phyloP scores from a whole-genome alignment of 1,140 invertebrate genomes.

The Macrotrachela quadricornifera region DNA sequence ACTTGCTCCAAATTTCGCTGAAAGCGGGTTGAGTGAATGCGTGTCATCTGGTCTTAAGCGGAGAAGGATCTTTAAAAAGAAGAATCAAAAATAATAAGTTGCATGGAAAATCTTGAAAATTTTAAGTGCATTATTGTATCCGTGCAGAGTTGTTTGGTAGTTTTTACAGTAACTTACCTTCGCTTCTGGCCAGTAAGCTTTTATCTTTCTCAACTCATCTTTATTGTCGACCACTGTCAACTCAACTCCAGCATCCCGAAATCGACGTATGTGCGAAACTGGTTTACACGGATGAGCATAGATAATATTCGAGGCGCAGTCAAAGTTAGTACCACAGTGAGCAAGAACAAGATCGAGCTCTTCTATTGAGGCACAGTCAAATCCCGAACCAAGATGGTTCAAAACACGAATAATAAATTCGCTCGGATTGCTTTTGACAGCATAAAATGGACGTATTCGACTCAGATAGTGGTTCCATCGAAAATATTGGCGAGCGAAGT shows the following conservation, averaged over 20 bases:
- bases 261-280: conserved; percentile 68
- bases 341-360: conserved; percentile 65
- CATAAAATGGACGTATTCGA: conserved; percentile 74
- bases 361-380: conserved; percentile 83
- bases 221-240: conserved; percentile 89
- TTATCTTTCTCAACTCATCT: conserved; percentile 73
- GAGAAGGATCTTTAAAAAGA: conserved; percentile 47
- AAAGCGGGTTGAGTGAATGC: conserved; percentile 58
- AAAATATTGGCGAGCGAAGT: conserved; percentile 59
- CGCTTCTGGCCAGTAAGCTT: conserved; percentile 53
- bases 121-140: too few relatives aligned
- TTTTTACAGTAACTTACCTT: conserved; percentile 20
- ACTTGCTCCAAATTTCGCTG: conserved; percentile 86
- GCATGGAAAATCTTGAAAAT: too few relatives aligned
- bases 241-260: conserved; percentile 48
- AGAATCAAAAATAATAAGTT: too few relatives aligned
- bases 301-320: conserved; percentile 61
- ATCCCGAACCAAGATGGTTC: conserved; percentile 60
- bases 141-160: too few relatives aligned
- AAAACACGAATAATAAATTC: conserved; percentile 54
- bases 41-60: conserved; percentile 70
- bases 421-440: conserved; percentile 88
- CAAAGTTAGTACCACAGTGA: conserved; percentile 32
- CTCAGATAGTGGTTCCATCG: conserved; percentile 64
- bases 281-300: conserved; percentile 95